These are phyloP conservation scores for Chromobotia macracanthus DNA, from an alignment of 2,797 vertebrate genomes.

Conservation along the genomic window DNA sequence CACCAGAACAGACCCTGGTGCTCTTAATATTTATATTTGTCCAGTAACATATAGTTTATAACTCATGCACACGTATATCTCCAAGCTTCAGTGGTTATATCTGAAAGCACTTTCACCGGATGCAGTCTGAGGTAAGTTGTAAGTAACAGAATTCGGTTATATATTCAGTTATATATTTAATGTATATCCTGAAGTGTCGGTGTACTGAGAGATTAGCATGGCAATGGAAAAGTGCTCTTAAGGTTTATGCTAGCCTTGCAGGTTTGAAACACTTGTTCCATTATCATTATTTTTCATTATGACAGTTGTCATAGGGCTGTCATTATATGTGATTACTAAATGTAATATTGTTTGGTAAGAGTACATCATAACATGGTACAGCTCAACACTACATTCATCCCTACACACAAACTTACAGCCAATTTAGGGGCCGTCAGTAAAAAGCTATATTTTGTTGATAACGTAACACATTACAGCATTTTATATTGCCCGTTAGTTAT, in stretches of 20 bases:
- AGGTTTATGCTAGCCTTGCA: slow-evolving; percentile 17
- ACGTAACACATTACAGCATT: background rate
- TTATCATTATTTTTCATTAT: slow-evolving; percentile 34
- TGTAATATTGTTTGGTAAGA: slow-evolving; percentile 22
- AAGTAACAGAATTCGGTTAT: slow-evolving; percentile 34
- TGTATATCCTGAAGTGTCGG: slow-evolving; percentile 3
- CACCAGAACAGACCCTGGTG: slow-evolving; percentile 23
- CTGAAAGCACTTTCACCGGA: slow-evolving; percentile 67
- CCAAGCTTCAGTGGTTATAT: slow-evolving; percentile 60
- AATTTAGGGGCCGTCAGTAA: background rate
- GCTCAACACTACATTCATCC: background rate
- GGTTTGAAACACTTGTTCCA: slow-evolving; percentile 11
- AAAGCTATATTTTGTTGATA: background rate
- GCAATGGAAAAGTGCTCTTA: slow-evolving; percentile 27
- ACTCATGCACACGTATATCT: background rate
- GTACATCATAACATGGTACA: slow-evolving; percentile 23
- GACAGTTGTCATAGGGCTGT: background rate
- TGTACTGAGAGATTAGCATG: background rate
- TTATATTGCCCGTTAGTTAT: too few species aligned
- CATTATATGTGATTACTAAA: slow-evolving; percentile 34
- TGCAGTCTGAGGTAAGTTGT: slow-evolving; percentile 5
- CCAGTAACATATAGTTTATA: slow-evolving; percentile 15
- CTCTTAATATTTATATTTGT: slow-evolving; percentile 19
- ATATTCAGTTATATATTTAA: slow-evolving; percentile 27
- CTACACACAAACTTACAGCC: background rate